Base-by-base conservation (phyloP, 2,888 invertebrate genomes). In the Brenthis daphne region DNA sequence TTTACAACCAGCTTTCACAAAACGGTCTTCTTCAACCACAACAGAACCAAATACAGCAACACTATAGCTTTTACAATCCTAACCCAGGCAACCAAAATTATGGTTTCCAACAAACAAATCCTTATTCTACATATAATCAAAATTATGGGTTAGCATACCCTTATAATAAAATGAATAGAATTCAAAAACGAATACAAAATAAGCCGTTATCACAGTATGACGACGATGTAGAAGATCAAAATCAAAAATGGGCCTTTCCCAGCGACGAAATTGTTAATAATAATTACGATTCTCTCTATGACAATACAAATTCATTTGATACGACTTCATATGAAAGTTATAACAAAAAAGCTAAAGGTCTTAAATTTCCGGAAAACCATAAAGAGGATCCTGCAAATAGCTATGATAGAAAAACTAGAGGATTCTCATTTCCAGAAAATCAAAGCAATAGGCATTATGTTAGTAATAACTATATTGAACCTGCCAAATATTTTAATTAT, bases 141-240 rank as follows among this genome's bases (percentile, higher is more conserved):
- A 65, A 70, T 48, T 73, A 74, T 37, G 76, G 78, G 24, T 0
- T 50, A 5, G 12, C n/a, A 50, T 73, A 12, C 61, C 76, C 75
- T 50, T 84, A 82, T 68, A 81, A 82, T 55, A 69, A 75, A n/a
- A 74, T 79, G 58, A 77, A 78, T 16, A 79, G 78, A 73, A 85
- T 85, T 54, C 79, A 90, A 71, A 85, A 82, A 74, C 81, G 90
- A 13, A 89, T 90, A 72, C 86, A 90, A 78, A 89, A 87, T 70
- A 86, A 80, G 70, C 86, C 83, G 14, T 64, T 57, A 11, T 60
- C 55, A 12, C 68, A 70, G 56, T 54, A 70, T 33, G 76, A 67
- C 8, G 66, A 76, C 58, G 74, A 76, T 56, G 73, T 73, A 51
- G 74, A 75, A 65, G 74, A 76, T 64, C 75, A 67, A 43, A 77